Conservation (phyloP, 35 echinoderm and acorn worm genomes). For the Ptychodera flava region DNA sequence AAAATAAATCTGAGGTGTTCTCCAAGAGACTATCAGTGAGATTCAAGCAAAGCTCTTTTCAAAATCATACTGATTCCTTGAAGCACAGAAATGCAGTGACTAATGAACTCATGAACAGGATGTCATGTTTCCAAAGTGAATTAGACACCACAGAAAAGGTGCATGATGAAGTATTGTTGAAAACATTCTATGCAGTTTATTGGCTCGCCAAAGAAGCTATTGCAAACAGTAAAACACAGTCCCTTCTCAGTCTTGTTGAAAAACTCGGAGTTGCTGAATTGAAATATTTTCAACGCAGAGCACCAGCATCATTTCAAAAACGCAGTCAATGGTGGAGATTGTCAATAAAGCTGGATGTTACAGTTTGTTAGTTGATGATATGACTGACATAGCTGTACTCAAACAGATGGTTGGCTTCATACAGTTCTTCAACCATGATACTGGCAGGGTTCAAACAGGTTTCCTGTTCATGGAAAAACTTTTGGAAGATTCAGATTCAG, state of each 20-base stretch:
- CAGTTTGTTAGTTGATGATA: no score
- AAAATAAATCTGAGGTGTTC: conserved; percentile 1
- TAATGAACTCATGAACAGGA: background rate
- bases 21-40: background rate
- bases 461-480: background rate
- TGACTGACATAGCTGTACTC: no score
- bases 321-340: background rate
- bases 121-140: conserved; percentile 7
- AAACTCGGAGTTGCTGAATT: conserved; percentile 3
- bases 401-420: conserved; percentile 7
- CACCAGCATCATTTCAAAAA: background rate
- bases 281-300: conserved; percentile 3
- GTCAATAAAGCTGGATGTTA: background rate
- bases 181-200: background rate
- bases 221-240: background rate
- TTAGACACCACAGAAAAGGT: background rate
- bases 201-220: background rate
- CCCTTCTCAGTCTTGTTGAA: background rate
- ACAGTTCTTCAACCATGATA: no score
- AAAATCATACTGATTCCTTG: background rate
- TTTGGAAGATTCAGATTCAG: background rate
- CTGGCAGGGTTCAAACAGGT: background rate
- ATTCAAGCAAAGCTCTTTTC: background rate
- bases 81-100: background rate
- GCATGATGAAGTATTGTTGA: background rate